phyloP scores from a whole-genome alignment of 2,797 vertebrate genomes.

The Anolis apletophallus region DNA sequence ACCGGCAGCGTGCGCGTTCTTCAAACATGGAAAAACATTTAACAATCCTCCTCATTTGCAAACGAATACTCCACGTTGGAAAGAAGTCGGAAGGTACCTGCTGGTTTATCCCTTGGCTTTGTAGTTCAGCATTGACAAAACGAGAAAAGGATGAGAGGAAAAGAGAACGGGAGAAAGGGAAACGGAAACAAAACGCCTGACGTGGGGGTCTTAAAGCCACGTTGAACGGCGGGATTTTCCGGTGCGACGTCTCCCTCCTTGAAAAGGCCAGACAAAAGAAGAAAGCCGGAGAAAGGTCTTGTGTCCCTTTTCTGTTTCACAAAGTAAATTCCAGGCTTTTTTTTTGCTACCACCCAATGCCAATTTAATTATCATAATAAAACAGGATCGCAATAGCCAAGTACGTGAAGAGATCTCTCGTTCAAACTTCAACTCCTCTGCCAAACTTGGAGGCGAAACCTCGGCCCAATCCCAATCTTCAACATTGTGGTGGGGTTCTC shows the following conservation, averaged over 20 bases:
- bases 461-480: neutral
- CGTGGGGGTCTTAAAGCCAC: neutral
- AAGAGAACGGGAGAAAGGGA: neutral
- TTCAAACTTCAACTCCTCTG: neutral
- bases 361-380: neutral
- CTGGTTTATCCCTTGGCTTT: conserved; percentile 10
- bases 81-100: conserved; percentile 17
- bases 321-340: neutral
- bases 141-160: neutral
- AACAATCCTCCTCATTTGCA: conserved; percentile 19
- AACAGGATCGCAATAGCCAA: neutral
- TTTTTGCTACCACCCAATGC: neutral
- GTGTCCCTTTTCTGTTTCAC: neutral
- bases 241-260: neutral
- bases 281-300: neutral
- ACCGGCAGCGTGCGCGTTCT: conserved; percentile 2
- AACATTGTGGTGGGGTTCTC: too few relatives aligned
- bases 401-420: neutral
- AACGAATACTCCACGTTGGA: neutral
- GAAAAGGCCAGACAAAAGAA: neutral
- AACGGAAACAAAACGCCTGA: neutral
- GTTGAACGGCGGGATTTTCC: neutral
- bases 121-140: neutral
- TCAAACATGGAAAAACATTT: neutral
- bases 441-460: neutral